A percentile compares a stretch with the other conserved stretches of the same genome.
Conservation (phyloP, 2,113 vertebrate species). For the Spermophilus dauricus region DNA sequence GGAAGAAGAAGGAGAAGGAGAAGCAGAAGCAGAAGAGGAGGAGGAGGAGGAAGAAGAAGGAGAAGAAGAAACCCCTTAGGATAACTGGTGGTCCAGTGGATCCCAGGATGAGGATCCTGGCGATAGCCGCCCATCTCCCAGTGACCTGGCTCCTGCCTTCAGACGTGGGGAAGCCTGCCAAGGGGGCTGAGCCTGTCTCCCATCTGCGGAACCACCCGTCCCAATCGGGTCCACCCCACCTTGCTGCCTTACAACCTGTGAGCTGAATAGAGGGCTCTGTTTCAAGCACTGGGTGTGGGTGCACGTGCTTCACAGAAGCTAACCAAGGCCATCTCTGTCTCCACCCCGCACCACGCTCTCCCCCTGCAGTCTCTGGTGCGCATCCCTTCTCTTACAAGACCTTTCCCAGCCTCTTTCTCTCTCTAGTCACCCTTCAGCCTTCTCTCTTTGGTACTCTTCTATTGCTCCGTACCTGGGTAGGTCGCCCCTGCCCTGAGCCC, state of each 20-base stretch:
- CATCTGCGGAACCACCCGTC: neutral
- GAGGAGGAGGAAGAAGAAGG: too few species aligned
- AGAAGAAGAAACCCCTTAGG: too few species aligned
- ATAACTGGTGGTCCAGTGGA: neutral
- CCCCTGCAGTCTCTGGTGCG: accelerated
- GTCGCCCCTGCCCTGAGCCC: neutral
- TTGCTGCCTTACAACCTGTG: neutral
- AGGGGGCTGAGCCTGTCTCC: neutral
- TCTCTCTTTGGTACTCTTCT: neutral
- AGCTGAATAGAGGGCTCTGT: neutral
- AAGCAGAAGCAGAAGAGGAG: too few species aligned
- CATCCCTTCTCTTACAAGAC: neutral
- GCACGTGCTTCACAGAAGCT: neutral
- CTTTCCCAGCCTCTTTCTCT: neutral
- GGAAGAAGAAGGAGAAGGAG: too few species aligned
- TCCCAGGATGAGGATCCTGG: neutral
- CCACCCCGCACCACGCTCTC: accelerated
- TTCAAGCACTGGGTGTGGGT: neutral
- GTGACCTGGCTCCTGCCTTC: neutral
- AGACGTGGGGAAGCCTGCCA: neutral
- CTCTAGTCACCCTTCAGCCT: neutral
- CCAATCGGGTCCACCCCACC: neutral
- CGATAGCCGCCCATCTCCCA: too few species aligned
- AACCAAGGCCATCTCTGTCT: neutral
- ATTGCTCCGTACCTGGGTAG: neutral